Percentiles rank a stretch among this genome's conserved stretches.
phyloP scores from a whole-genome alignment of 2,888 invertebrate species.

The Alsophila aescularia region DNA sequence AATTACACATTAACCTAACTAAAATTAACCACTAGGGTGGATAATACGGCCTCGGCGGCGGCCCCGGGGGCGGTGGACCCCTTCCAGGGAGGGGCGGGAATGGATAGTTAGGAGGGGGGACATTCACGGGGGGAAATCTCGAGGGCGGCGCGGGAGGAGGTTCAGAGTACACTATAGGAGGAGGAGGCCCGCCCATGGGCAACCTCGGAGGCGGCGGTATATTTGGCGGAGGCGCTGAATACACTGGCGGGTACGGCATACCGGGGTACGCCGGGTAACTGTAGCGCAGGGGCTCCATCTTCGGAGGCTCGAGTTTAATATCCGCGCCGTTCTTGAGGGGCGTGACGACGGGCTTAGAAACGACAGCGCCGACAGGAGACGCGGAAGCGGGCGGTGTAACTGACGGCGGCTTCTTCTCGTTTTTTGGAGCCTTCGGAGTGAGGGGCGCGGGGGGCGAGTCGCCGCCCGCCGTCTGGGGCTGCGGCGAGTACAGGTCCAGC shows the following conservation, averaged over 20 bases:
- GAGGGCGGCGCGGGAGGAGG: constrained; percentile 66
- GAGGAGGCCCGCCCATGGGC: constrained; percentile 62
- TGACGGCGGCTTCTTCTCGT: constrained; percentile 81
- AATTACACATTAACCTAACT: constrained; percentile 60
- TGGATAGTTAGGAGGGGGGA: constrained; percentile 71
- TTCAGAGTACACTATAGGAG: constrained; percentile 69
- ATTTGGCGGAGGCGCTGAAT: constrained; percentile 66
- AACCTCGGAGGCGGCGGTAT: constrained; percentile 66
- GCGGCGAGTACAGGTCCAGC: constrained; percentile 94
- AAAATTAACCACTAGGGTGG: constrained; percentile 64
- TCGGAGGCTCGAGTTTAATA: constrained; percentile 62
- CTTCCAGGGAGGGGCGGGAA: constrained; percentile 60
- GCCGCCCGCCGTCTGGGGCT: constrained; percentile 85
- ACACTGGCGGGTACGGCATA: constrained; percentile 76
- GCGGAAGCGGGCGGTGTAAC: constrained; percentile 79
- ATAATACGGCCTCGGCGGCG: constrained; percentile 70
- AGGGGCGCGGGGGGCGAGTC: constrained; percentile 88
- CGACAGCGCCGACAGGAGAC: constrained; percentile 71
- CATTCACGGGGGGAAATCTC: constrained; percentile 63
- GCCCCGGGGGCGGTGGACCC: constrained; percentile 59
- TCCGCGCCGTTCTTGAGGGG: constrained; percentile 76
- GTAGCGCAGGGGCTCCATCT: constrained; percentile 65
- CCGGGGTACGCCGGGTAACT: constrained; percentile 62
- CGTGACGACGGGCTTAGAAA: constrained; percentile 55
- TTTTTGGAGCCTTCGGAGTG: constrained; percentile 77